Evolutionary conservation across 2,888 invertebrate species (phyloP), one percentile per base, ranked within the genome.

Genomic region (Drosophila niveifrons): DNA sequence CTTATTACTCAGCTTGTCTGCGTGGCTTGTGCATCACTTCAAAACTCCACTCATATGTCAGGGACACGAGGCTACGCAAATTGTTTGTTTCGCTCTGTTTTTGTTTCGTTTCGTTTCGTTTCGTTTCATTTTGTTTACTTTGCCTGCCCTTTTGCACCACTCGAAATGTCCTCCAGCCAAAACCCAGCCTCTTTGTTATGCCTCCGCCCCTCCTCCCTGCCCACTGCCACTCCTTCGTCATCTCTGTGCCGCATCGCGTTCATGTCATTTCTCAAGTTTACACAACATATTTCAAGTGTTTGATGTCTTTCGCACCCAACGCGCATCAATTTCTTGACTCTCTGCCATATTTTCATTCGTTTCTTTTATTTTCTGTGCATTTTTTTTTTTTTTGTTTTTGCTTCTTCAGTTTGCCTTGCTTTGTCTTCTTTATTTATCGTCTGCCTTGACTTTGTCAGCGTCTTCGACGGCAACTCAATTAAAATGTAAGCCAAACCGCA

Each of bases 241-340:
- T 34, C 48, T 29, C 29, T 29, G 48, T 4, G 43, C 8, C 43
- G 15, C n/a, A 6, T 8, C 48, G 66, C 82, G 73, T 62, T 82
- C 76, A 76, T 84, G 88, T 83, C 75, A 84, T 83, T 83, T 83
- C 88, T 83, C 82, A 83, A 83, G 88, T 83, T 87, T 79, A 79
- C 82, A 87, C 85, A 82, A 83, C 87, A 87, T 83, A 87, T 82
- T 82, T 87, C 82, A 74, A 87, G 88, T 87, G 82, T 85, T 83
- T 82, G 88, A 79, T 88, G 83, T 85, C 86, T 80, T 82, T 77
- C 72, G 76, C 85, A 82, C 85, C 72, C 79, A 76, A 82, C 76
- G 88, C 72, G 87, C 82, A 87, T 87, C 84, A 84, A 82, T 82
- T 82, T 78, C 72, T 71, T 69, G 63, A 66, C 59, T 66, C 67